These are phyloP conservation scores for Progne subis DNA, from an alignment of 2,113 vertebrate species.

Conservation along the genomic window DNA sequence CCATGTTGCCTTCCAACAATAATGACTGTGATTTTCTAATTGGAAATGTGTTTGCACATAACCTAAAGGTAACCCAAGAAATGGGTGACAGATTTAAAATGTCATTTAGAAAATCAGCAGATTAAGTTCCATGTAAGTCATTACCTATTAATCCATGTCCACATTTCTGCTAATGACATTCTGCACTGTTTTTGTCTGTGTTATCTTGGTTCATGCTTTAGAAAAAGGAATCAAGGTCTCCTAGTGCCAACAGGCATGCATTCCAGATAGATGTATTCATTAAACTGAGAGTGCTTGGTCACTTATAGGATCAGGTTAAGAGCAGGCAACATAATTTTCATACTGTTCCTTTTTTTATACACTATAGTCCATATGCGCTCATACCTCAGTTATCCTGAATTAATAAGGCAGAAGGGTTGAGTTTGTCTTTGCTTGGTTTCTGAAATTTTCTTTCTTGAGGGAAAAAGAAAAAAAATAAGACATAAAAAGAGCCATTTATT, in stretches of 20 bases:
- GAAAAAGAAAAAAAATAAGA: fast-evolving
- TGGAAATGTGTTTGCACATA: neutral
- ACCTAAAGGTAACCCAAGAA: neutral
- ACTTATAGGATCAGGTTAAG: neutral
- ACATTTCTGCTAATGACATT: neutral
- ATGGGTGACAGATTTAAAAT: neutral
- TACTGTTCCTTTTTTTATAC: neutral
- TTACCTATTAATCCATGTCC: neutral
- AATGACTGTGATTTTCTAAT: neutral
- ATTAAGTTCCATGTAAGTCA: neutral
- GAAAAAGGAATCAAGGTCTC: neutral
- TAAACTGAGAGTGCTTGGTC: neutral
- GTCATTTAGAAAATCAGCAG: neutral
- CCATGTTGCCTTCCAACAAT: neutral
- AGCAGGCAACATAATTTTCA: neutral
- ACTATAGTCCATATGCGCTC: neutral
- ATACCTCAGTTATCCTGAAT: neutral
- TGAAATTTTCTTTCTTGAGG: neutral
- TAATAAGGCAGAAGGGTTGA: neutral
- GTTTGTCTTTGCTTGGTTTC: neutral
- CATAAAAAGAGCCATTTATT: neutral
- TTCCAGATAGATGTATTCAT: neutral
- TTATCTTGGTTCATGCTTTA: neutral
- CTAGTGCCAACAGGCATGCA: neutral
- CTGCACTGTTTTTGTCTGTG: neutral